Evolutionary conservation across 1,140 invertebrate genomes (phyloP).

Genomic region (Drepana arcuata): DNA sequence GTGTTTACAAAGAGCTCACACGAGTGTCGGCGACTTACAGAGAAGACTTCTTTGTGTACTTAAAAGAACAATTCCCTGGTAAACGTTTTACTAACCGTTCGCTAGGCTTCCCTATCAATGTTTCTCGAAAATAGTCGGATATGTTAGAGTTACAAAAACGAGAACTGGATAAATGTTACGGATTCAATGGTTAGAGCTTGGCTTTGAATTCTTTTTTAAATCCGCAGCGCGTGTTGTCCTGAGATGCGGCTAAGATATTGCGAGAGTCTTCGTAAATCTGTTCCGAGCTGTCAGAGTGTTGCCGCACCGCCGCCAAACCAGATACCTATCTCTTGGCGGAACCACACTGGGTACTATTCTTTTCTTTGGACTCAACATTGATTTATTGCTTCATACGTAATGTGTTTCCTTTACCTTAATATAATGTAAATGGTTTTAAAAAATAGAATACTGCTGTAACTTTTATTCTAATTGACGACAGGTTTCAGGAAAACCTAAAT

Average conservation of each 20-base stretch:
- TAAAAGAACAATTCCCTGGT: slow-evolving; percentile 33
- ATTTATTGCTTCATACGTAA: slow-evolving; percentile 11
- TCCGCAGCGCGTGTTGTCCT: slow-evolving; percentile 7
- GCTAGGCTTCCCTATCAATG: slow-evolving; percentile 13
- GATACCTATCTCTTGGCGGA: background rate
- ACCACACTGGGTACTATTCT: background rate
- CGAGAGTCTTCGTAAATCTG: slow-evolving; percentile 43
- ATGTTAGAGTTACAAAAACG: no score
- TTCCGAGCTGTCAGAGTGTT: slow-evolving; percentile 15
- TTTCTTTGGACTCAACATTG: slow-evolving; percentile 6
- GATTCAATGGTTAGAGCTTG: slow-evolving; percentile 5
- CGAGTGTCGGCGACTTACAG: slow-evolving; percentile 28
- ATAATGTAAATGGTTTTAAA: no score
- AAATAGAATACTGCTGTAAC: no score
- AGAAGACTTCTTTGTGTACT: slow-evolving; percentile 25
- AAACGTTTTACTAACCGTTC: slow-evolving; percentile 33
- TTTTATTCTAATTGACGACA: no score
- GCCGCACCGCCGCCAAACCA: background rate
- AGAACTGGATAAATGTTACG: no score
- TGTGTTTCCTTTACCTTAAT: no score
- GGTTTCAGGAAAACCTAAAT: no score
- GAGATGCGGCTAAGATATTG: slow-evolving; percentile 13
- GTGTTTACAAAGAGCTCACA: slow-evolving; percentile 36
- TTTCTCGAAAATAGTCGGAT: no score
- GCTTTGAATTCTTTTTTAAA: slow-evolving; percentile 10